Evolutionary conservation across 2,113 vertebrate genomes (phyloP).

Genomic region (Corydoras maculifer): DNA sequence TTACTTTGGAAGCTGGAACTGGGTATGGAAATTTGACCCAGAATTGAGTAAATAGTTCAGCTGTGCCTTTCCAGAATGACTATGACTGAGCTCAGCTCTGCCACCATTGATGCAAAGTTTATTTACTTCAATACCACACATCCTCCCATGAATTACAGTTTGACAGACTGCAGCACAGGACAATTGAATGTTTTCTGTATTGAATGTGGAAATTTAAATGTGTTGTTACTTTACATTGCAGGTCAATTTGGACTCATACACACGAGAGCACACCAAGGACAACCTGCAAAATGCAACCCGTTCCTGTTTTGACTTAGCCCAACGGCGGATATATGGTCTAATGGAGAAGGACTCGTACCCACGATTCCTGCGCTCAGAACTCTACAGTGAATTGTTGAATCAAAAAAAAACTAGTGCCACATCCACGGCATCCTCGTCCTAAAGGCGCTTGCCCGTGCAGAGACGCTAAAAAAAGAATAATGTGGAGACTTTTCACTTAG

Average conservation of each 20-base stretch:
- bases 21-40: slow-evolving; percentile 15
- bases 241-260: slow-evolving; percentile 96
- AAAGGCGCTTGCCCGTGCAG: slow-evolving; percentile 25
- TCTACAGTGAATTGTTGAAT: slow-evolving; percentile 91
- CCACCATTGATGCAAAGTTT: too few relatives aligned
- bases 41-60: not conserved
- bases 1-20: slow-evolving; percentile 26
- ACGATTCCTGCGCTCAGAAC: slow-evolving; percentile 93
- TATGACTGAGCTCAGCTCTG: too few relatives aligned
- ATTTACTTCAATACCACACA: too few relatives aligned
- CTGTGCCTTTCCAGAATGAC: too few relatives aligned
- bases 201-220: not conserved
- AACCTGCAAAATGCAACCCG: slow-evolving; percentile 87
- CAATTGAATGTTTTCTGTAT: too few relatives aligned
- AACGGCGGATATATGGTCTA: slow-evolving; percentile 92
- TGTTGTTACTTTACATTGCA: slow-evolving; percentile 41
- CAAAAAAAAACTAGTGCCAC: slow-evolving; percentile 86
- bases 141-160: too few relatives aligned
- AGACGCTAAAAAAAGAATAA: slow-evolving; percentile 20
- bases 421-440: slow-evolving; percentile 74
- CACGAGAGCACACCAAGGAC: slow-evolving; percentile 91
- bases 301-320: slow-evolving; percentile 88
- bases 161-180: too few relatives aligned
- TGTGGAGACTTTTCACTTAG: slow-evolving; percentile 17
- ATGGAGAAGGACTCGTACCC: slow-evolving; percentile 99